A percentile compares a stretch with the other conserved stretches of the same genome.
These are phyloP conservation scores for Hemichromis elongatus DNA, from an alignment of 2,113 vertebrate genomes.

Conservation along the genomic window DNA sequence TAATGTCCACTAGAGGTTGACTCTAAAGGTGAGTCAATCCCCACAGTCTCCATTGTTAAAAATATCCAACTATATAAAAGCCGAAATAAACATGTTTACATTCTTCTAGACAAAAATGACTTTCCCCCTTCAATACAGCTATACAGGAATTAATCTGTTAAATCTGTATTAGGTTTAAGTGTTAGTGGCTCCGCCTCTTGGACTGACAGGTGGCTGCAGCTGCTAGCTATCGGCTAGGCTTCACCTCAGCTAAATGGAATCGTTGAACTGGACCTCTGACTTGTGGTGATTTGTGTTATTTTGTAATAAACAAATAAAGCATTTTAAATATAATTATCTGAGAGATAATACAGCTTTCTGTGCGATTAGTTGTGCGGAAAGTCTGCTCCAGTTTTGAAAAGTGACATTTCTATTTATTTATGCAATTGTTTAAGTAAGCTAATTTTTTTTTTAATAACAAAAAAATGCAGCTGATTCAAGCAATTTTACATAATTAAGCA, in stretches of 20 bases:
- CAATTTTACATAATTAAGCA: not conserved
- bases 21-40: not conserved
- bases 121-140: too few relatives aligned
- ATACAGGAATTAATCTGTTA: too few relatives aligned
- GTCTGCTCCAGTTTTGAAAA: not conserved
- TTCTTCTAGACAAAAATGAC: too few relatives aligned
- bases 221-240: too few relatives aligned
- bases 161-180: too few relatives aligned
- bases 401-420: not conserved
- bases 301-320: not conserved
- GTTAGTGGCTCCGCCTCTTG: too few relatives aligned
- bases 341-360: not conserved
- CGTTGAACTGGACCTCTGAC: too few relatives aligned
- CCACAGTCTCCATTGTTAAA: not conserved
- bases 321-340: not conserved
- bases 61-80: not conserved
- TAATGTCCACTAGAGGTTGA: not conserved
- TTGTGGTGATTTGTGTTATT: not conserved
- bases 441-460: not conserved
- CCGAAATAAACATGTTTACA: not conserved
- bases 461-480: not conserved
- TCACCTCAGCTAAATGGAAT: too few relatives aligned
- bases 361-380: not conserved
- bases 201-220: too few relatives aligned
- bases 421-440: not conserved